Base-by-base conservation (phyloP, 2,888 invertebrate species). In the Euclidia mi region DNA sequence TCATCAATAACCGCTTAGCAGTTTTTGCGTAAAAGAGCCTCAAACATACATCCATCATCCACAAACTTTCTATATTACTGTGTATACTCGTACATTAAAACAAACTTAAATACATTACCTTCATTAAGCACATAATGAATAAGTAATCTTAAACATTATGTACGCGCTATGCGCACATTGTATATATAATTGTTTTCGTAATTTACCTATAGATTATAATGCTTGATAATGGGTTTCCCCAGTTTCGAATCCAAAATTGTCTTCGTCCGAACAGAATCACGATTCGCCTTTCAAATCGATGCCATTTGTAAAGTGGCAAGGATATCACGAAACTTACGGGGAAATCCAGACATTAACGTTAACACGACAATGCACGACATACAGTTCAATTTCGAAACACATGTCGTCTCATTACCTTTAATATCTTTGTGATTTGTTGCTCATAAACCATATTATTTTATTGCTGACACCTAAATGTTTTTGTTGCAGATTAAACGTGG, bases 201-300 rank as follows among this genome's bases (percentile, higher is more conserved):
- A 32, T 40, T 43, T 31, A 41, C n/a, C n/a, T n/a, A n/a, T 17
- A 63, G 29, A 55, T 55, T 42, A 53, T 56, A 65, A 59, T 59
- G 18, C 44, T 38, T 38, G 40, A 34, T 40, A 50, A 7, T 52
- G 67, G 75, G 90, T 70, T 90, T 91, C 87, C 86, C 91, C 90
- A 73, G 76, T 78, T 84, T 83, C 71, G 81, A 73, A 75, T 77
- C 86, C 84, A 81, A 90, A 91, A 84, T 68, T 67, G 77, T 82
- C 79, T 76, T 45, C 74, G 72, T 73, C 75, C 76, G 80, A 84
- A 85, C 79, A 79, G 72, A 79, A 88, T 91, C 93, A 92, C 92
- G 93, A 93, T 82, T 91, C 83, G 83, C 93, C 91, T 92, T 93
- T 93, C 90, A 88, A 92, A 87, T 83, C 78, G 81, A 86, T 91